Conservation (phyloP, 2,888 invertebrate species). For the Homarus gammarus region DNA sequence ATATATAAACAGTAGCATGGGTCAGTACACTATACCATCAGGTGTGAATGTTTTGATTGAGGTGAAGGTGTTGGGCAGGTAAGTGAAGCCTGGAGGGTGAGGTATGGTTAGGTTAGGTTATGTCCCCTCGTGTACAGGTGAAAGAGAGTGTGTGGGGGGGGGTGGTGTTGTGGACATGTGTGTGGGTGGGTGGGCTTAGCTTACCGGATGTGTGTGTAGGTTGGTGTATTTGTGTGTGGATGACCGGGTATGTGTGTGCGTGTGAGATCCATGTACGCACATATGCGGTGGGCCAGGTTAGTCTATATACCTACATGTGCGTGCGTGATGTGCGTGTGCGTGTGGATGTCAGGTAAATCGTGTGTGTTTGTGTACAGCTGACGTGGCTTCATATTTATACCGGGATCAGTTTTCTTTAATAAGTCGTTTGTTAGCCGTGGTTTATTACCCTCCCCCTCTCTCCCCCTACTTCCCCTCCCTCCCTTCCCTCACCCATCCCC, state of each 20-base stretch:
- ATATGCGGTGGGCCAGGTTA: no score
- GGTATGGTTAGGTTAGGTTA: no score
- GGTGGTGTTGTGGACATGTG: no score
- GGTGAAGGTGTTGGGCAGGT: no score
- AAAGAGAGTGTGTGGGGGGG: no score
- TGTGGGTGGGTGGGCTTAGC: not conserved
- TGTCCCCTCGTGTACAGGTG: no score
- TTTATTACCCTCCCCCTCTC: constrained; percentile 2
- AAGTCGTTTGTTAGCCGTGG: not conserved
- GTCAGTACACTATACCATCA: no score
- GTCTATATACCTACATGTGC: not conserved
- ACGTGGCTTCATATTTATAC: not conserved
- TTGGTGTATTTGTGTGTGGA: not conserved
- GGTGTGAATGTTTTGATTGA: no score
- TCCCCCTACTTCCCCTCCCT: not conserved
- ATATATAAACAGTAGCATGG: no score
- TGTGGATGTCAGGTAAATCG: no score
- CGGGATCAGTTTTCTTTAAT: not conserved
- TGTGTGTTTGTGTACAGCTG: not conserved
- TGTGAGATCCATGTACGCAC: no score
- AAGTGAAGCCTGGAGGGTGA: no score
- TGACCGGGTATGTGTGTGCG: not conserved
- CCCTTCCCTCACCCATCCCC: not conserved
- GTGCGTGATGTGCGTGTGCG: not conserved
- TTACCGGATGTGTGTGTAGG: not conserved